Conservation (phyloP, 2,113 vertebrate genomes). For the Agapornis roseicollis region DNA sequence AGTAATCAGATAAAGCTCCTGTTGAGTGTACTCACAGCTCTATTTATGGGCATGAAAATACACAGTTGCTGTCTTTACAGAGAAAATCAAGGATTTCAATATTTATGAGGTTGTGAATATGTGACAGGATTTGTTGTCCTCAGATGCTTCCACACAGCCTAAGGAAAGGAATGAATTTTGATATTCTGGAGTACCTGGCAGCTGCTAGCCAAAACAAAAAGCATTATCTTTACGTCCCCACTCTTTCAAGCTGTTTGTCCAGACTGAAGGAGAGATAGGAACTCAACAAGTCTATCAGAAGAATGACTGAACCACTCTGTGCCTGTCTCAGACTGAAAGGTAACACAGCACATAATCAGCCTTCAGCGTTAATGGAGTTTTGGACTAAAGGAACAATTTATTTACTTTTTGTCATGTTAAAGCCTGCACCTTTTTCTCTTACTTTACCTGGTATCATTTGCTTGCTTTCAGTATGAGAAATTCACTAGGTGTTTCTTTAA, state of each 20-base stretch:
- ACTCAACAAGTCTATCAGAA: not conserved
- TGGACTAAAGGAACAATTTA: not conserved
- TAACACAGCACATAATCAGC: not conserved
- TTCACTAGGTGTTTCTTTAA: not conserved
- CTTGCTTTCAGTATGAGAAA: not conserved
- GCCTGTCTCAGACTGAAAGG: not conserved
- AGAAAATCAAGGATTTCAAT: constrained; percentile 46
- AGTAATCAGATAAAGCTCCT: not conserved
- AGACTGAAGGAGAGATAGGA: not conserved
- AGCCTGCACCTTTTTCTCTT: not conserved
- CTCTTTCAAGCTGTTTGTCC: not conserved
- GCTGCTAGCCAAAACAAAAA: not conserved
- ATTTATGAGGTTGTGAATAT: constrained; percentile 50
- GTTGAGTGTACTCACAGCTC: not conserved
- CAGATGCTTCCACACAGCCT: constrained; percentile 37
- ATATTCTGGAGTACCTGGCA: not conserved
- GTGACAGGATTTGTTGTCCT: constrained; percentile 54
- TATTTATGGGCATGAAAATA: constrained; percentile 54
- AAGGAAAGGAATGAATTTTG: not conserved
- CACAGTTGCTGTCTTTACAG: not conserved
- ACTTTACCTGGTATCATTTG: not conserved
- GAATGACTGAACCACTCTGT: not conserved
- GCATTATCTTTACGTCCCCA: not conserved
- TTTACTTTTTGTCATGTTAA: not conserved
- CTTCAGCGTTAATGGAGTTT: not conserved